A percentile compares a stretch with the other conserved stretches of the same genome.
Evolutionary conservation across 2,113 vertebrate species (phyloP).

Genomic region (Fukomys damarensis): DNA sequence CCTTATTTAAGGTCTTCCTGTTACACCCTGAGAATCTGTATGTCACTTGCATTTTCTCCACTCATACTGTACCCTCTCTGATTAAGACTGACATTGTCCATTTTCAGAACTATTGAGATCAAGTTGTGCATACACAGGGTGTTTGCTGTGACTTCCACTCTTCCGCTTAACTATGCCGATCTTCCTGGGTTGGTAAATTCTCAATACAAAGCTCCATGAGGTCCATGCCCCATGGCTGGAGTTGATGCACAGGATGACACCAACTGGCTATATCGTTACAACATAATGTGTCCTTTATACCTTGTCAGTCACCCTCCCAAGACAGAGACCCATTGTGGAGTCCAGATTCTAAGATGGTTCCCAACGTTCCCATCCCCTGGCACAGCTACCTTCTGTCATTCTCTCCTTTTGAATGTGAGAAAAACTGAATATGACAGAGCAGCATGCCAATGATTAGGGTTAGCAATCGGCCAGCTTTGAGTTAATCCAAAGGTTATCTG

Average conservation of each 20-base stretch:
- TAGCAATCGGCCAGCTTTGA: neutral
- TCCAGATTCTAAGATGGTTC: neutral
- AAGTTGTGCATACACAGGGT: neutral
- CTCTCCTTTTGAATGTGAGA: neutral
- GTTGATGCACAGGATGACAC: neutral
- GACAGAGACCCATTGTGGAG: neutral
- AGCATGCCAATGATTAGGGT: neutral
- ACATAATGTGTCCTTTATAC: neutral
- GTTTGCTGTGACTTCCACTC: neutral
- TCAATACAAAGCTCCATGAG: neutral
- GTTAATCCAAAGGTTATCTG: neutral
- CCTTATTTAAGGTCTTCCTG: neutral
- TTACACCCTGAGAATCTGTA: rapidly evolving
- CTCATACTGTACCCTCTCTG: neutral
- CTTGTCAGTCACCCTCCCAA: neutral
- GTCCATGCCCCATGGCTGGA: neutral
- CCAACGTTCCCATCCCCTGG: neutral
- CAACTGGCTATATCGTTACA: neutral
- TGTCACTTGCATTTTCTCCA: neutral
- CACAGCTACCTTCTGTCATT: neutral
- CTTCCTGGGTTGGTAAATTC: neutral
- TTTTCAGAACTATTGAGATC: neutral
- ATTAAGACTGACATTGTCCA: neutral
- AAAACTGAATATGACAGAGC: neutral
- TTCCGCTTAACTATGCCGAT: neutral